Percentiles rank a stretch among this genome's conserved stretches.
These are phyloP conservation scores for Rotaria sp. DNA, from an alignment of 2,888 invertebrate genomes.

Conservation along the genomic window DNA sequence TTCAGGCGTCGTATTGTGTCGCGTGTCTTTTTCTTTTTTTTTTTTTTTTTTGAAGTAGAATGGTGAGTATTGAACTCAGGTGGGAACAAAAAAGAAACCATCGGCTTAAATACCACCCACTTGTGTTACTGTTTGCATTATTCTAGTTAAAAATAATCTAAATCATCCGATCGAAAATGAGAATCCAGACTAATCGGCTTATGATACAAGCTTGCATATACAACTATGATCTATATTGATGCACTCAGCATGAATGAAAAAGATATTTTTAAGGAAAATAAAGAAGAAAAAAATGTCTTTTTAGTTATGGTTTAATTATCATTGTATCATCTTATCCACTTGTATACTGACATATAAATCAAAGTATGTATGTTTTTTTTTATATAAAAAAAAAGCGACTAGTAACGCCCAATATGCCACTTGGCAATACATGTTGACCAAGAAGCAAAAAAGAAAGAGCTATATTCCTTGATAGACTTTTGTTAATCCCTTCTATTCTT, in stretches of 20 bases:
- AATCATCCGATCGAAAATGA: not conserved
- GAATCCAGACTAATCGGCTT: not conserved
- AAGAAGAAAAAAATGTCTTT: not conserved
- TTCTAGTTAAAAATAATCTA: not conserved
- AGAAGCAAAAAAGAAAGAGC: not conserved
- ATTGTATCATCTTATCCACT: not conserved
- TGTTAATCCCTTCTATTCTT: not conserved
- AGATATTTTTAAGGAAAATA: not conserved
- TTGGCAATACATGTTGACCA: not conserved
- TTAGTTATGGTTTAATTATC: not conserved
- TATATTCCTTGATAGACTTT: not conserved
- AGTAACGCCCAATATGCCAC: not conserved
- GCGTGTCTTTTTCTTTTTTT: not conserved
- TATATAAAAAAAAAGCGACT: too few species aligned
- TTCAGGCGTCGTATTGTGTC: not conserved
- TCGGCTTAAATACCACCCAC: not conserved
- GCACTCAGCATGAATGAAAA: not conserved
- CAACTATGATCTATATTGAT: not conserved
- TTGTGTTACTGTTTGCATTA: not conserved
- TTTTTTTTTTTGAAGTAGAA: not conserved
- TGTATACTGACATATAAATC: not conserved
- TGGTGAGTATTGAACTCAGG: not conserved
- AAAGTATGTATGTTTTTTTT: too few species aligned
- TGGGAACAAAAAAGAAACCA: constrained; percentile 7
- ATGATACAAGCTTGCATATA: not conserved